These are phyloP conservation scores for Epinephelus malabaricus DNA, from an alignment of 2,797 vertebrate species.

Conservation along the genomic window DNA sequence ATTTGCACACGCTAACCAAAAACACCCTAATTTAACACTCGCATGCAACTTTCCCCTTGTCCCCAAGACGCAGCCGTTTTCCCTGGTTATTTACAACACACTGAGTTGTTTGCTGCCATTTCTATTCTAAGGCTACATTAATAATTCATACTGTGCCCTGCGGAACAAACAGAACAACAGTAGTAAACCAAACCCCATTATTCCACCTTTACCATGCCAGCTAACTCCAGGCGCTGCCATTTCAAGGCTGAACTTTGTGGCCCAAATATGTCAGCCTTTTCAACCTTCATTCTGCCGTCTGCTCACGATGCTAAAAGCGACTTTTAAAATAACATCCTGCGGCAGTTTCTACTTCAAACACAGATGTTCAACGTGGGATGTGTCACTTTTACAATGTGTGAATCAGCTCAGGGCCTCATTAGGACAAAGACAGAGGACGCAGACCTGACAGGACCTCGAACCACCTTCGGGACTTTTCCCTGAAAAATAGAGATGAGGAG, in stretches of 20 bases:
- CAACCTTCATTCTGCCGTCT: slow-evolving; percentile 53
- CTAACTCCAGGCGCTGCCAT: slow-evolving; percentile 61
- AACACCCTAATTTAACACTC: slow-evolving; percentile 42
- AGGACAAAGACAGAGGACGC: slow-evolving; percentile 34
- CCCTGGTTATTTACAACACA: slow-evolving; percentile 53
- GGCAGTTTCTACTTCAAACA: slow-evolving; percentile 56
- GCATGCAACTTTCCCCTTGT: slow-evolving; percentile 61
- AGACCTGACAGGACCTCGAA: slow-evolving; percentile 36
- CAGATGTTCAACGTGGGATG: slow-evolving; percentile 53
- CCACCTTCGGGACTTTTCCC: slow-evolving; percentile 38
- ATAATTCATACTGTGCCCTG: slow-evolving; percentile 72
- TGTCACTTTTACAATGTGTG: slow-evolving; percentile 58
- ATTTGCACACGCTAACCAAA: slow-evolving; percentile 56
- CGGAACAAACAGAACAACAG: slow-evolving; percentile 53
- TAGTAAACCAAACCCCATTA: slow-evolving; percentile 58
- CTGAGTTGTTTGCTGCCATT: slow-evolving; percentile 60
- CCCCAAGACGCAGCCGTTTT: slow-evolving; percentile 32
- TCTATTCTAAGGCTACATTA: slow-evolving; percentile 71
- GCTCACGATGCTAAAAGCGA: slow-evolving; percentile 32
- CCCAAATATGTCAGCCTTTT: slow-evolving; percentile 73
- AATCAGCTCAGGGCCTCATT: slow-evolving; percentile 65
- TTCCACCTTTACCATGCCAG: slow-evolving; percentile 58
- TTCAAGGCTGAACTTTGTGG: slow-evolving; percentile 62
- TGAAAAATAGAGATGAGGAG: slow-evolving; percentile 24
- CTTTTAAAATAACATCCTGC: slow-evolving; percentile 40